phyloP scores from a whole-genome alignment of 2,113 vertebrate species.

The Brienomyrus brachyistius region DNA sequence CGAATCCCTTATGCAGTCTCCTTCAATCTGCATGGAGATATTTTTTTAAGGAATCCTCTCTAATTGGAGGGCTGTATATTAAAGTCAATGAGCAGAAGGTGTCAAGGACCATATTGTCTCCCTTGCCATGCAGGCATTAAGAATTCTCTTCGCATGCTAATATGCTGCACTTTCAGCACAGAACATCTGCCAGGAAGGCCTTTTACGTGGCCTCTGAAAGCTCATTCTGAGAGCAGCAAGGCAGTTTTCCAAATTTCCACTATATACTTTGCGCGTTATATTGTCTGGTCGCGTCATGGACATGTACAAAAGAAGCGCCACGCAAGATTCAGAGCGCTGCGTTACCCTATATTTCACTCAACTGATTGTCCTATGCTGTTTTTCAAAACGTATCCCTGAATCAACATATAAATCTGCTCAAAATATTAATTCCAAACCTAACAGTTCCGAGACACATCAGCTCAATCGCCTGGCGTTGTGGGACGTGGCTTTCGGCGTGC shows the following conservation, averaged over 20 bases:
- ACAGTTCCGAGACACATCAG: background rate
- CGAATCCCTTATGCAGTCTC: background rate
- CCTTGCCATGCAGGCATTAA: background rate
- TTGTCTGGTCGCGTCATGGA: background rate
- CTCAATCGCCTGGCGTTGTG: background rate
- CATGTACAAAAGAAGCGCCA: background rate
- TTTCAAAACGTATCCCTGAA: background rate
- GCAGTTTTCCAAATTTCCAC: background rate
- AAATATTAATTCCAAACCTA: background rate
- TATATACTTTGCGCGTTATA: background rate
- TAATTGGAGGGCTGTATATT: slow-evolving; percentile 2
- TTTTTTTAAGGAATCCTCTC: background rate
- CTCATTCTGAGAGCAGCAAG: background rate
- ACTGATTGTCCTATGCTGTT: background rate
- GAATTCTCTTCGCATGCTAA: slow-evolving; percentile 9
- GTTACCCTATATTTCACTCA: background rate
- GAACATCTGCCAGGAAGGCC: background rate
- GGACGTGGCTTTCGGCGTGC: background rate
- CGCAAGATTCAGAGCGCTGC: background rate
- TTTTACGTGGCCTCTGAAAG: background rate
- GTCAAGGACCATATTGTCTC: slow-evolving; percentile 13
- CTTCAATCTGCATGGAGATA: background rate
- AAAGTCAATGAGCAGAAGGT: slow-evolving; percentile 8
- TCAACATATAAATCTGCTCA: background rate
- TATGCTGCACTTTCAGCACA: background rate